phyloP scores from a whole-genome alignment of 2,888 invertebrate species.

The Stenurella melanura region DNA sequence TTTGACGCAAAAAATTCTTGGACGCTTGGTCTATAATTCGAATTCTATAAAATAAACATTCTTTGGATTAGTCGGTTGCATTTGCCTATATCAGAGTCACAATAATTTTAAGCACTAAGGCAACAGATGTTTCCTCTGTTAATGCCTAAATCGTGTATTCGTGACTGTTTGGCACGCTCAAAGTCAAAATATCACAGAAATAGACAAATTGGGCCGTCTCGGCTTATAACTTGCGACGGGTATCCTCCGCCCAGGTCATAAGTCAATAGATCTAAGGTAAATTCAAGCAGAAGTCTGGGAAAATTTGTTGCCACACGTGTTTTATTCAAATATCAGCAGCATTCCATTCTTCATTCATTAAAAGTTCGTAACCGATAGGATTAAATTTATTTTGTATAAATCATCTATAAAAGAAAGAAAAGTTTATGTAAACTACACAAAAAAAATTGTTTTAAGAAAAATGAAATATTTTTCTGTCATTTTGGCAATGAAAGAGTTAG shows the following conservation, averaged over 20 bases:
- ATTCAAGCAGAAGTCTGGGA: neutral
- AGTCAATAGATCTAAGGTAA: constrained; percentile 45
- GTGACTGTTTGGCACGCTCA: constrained; percentile 57
- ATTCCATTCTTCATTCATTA: neutral
- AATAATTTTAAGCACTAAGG: constrained; percentile 19
- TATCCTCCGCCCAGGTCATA: constrained; percentile 51
- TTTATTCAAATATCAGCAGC: neutral
- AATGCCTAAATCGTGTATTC: constrained; percentile 64
- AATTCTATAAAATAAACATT: constrained; percentile 1
- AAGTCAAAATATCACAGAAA: constrained; percentile 65
- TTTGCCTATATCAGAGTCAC: neutral
- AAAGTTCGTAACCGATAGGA: neutral
- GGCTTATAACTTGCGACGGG: constrained; percentile 45
- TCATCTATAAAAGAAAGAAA: too few relatives aligned
- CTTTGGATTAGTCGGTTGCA: neutral
- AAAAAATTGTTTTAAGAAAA: too few relatives aligned
- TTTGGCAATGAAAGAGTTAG: too few relatives aligned
- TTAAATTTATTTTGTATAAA: neutral
- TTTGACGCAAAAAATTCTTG: too few relatives aligned
- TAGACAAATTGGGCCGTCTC: constrained; percentile 62
- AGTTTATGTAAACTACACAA: too few relatives aligned
- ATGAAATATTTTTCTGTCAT: too few relatives aligned
- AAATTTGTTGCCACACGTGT: neutral
- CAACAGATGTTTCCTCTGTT: constrained; percentile 56
- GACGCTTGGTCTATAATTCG: too few relatives aligned